Evolutionary conservation across 2,888 invertebrate species (phyloP), one percentile per base, ranked within the genome.

Genomic region (Heteromurus nitidus): DNA sequence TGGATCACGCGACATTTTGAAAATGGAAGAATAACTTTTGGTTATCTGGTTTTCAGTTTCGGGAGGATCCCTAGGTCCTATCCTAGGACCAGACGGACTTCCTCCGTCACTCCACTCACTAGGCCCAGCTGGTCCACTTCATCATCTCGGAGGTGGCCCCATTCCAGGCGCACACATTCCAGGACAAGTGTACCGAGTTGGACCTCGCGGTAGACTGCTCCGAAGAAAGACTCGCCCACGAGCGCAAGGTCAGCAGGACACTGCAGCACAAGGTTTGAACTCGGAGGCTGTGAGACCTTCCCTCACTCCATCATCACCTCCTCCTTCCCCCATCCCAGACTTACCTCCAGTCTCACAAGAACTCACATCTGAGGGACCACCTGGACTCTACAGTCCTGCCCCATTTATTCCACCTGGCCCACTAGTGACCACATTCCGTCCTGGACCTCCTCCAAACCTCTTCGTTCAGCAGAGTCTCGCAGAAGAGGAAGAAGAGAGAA

Each of bases 341-440:
- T 65, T 79, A 9, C 24, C 69, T 16, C 70, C 73, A 67, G 60
- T 67, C 0, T 55, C 70, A 24, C 79, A 70, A 55, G 70, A 67
- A 3, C 7, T 73, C n/a, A 31, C 28, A 22, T 24, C 50, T 1
- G 30, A 36, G n/a, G 69, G 69, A 36, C 77, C 75, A 28, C 70
- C 62, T 36, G 31, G 60, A 60, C 60, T 68, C 22, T 76, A 69
- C 50, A 69, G 60, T 24, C 70, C 70, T 7, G 53, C 42, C 20
- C 79, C 79, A 50, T 79, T 79, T 30, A 50, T 79, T 30, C 79
- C 79, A 18, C 18, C 20, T 18, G 64, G 30, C 13, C 72, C 64
- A 44, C 47, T 80, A 3, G 80, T 80, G 1, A 80, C 80, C 11
- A 80, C 80, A 58, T 80, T 72, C 72, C 80, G 80, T 7, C 80